Percentiles rank a stretch among this genome's conserved stretches.
phyloP scores from a whole-genome alignment of 2,797 vertebrate genomes.

The Sebastes aleutianus region DNA sequence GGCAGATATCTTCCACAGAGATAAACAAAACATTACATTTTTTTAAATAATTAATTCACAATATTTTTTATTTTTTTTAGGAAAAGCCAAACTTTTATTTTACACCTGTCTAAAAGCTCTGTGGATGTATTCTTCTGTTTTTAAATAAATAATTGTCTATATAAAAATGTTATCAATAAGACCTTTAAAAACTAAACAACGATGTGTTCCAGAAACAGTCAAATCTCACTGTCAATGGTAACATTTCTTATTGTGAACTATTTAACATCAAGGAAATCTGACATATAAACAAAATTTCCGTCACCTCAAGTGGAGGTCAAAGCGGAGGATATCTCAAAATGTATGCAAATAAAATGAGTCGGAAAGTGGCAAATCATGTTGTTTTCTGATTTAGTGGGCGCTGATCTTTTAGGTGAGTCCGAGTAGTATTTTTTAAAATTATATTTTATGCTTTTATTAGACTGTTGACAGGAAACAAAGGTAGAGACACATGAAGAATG shows the following conservation, averaged over 20 bases:
- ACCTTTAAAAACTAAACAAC: too few species aligned
- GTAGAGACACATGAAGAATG: background rate
- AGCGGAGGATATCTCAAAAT: background rate
- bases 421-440: too few species aligned
- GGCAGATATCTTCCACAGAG: background rate
- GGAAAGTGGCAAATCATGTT: background rate
- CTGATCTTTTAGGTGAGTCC: background rate
- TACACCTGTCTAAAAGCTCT: too few species aligned
- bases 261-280: background rate
- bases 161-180: too few species aligned
- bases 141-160: too few species aligned
- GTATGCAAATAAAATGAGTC: background rate
- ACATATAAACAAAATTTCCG: background rate
- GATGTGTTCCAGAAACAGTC: background rate
- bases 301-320: background rate
- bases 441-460: background rate
- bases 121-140: too few species aligned
- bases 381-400: background rate
- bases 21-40: background rate
- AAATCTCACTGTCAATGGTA: background rate
- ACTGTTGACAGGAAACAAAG: background rate
- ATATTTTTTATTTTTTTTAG: too few species aligned
- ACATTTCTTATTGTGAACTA: background rate
- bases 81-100: too few species aligned
- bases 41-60: background rate